Percentiles rank a stretch among this genome's conserved stretches.
Conservation (phyloP, 2,888 invertebrate genomes). For the Glaucopsyche alexis region DNA sequence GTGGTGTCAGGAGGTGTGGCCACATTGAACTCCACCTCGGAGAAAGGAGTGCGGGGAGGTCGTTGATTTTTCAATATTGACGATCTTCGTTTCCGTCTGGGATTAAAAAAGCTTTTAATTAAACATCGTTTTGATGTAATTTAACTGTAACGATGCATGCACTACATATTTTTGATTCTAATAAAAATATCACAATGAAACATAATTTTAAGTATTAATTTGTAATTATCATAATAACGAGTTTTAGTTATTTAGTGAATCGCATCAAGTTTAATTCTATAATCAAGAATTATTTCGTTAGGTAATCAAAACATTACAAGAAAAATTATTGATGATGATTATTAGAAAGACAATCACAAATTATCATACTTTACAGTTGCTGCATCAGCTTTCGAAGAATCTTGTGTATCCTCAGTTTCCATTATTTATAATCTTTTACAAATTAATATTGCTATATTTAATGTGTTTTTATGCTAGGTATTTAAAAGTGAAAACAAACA, state of each 20-base stretch:
- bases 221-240: neutral
- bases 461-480: neutral
- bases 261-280: neutral
- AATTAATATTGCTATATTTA: neutral
- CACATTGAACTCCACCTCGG: conserved; percentile 69
- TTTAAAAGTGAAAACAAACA: neutral
- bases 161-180: neutral
- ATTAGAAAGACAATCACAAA: neutral
- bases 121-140: neutral
- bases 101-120: conserved; percentile 33
- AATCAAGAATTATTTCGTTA: neutral
- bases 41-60: conserved; percentile 65
- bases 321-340: neutral
- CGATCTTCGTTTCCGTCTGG: conserved; percentile 67
- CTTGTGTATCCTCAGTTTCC: neutral
- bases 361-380: conserved; percentile 59
- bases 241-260: neutral
- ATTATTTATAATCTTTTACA: neutral
- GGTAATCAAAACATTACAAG: neutral
- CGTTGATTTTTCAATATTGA: conserved; percentile 70
- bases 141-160: neutral
- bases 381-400: conserved; percentile 49
- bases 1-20: conserved; percentile 65
- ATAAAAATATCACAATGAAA: neutral
- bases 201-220: neutral